A percentile compares a stretch with the other conserved stretches of the same genome.
Evolutionary conservation across 2,797 vertebrate species (phyloP).

Genomic region (Streptopelia turtur): DNA sequence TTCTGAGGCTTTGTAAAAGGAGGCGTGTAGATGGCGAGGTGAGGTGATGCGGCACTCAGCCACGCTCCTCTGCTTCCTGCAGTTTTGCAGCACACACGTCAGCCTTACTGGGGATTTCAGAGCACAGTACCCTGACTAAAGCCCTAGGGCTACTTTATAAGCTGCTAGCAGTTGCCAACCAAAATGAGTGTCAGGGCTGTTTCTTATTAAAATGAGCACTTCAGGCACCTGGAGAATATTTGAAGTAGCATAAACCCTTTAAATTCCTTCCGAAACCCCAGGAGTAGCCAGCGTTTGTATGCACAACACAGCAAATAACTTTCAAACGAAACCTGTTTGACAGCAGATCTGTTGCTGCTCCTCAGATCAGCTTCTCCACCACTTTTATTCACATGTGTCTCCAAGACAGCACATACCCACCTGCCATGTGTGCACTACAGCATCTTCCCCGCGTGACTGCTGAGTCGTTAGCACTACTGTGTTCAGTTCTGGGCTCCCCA

Average conservation of each 20-base stretch:
- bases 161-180: conserved; percentile 9
- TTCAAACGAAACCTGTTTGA: not conserved
- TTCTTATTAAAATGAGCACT: conserved; percentile 6
- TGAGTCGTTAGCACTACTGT: fast-evolving
- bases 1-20: not conserved
- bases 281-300: not conserved
- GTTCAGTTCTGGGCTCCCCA: too few species aligned
- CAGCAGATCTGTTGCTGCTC: not conserved
- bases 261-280: not conserved
- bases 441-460: not conserved
- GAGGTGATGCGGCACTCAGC: not conserved
- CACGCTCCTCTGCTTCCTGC: not conserved
- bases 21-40: not conserved
- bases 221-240: not conserved
- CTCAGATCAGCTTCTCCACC: not conserved
- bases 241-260: not conserved
- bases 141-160: not conserved
- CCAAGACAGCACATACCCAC: fast-evolving
- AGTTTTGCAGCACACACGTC: not conserved
- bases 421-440: fast-evolving
- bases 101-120: not conserved
- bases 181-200: not conserved
- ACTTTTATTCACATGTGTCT: not conserved
- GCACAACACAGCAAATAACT: not conserved
- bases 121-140: not conserved